Conservation (phyloP, 2,797 vertebrate species). For the Zalophus californianus region DNA sequence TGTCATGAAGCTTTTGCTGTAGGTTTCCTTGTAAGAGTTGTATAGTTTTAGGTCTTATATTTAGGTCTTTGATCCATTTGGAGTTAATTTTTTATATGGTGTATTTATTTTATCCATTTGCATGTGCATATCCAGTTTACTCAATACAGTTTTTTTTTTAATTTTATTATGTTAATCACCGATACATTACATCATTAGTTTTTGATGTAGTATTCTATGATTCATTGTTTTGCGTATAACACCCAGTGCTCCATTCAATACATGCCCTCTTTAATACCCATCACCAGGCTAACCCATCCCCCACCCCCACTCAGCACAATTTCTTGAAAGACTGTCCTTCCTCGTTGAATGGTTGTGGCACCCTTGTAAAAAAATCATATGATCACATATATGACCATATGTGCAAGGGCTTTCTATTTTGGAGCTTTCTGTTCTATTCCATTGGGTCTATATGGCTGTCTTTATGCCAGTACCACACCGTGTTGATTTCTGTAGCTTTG, state of each 20-base stretch:
- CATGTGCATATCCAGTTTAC: not conserved
- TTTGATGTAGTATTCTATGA: too few species aligned
- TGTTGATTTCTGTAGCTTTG: not conserved
- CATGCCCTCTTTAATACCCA: too few species aligned
- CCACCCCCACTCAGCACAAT: not conserved
- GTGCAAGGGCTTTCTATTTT: not conserved
- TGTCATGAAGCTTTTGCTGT: not conserved
- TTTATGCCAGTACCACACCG: not conserved
- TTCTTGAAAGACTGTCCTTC: not conserved
- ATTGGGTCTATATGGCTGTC: not conserved
- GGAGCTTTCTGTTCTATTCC: not conserved
- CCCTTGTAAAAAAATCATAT: not conserved
- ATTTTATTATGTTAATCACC: too few species aligned
- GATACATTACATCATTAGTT: too few species aligned
- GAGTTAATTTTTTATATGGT: not conserved
- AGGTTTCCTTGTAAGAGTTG: not conserved
- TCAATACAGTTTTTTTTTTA: not conserved
- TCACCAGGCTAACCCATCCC: too few species aligned
- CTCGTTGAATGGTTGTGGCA: not conserved
- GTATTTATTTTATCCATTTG: not conserved
- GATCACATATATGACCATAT: not conserved
- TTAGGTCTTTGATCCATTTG: not conserved
- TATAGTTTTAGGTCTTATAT: not conserved
- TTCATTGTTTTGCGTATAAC: too few species aligned
- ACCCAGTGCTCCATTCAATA: too few species aligned